Evolutionary conservation across 2,113 vertebrate genomes (phyloP), one percentile per base, ranked within the genome.

Genomic region (Trogon surrucura): DNA sequence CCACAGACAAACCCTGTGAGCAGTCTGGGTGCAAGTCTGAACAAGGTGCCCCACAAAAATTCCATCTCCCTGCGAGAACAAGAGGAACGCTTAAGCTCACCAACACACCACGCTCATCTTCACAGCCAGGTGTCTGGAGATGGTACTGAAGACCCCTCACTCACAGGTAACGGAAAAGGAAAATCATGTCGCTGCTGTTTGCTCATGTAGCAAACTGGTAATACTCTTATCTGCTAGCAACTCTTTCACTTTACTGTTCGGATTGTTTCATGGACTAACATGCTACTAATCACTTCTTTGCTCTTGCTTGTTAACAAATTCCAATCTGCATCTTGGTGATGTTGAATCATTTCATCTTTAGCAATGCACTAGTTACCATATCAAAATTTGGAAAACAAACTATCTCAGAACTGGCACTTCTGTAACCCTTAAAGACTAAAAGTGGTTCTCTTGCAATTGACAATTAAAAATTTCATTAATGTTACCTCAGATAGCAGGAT

Each of bases 161-260:
- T 98, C 90, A 97, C 98, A 98, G 98, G 98, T 98, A 98, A 98
- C 84, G 97, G 89, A 90, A 96, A 80, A 75, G 94, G 82, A 91
- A 96, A 97, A 96, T 94, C 96, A 23, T 75, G 89, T 65, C 91
- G 44, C n/a, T 98, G 98, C 97, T 98, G 98, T 89, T 90, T 44
- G 6, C 65, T 98, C 34, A 97, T 98, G 97, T 99, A 97, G 97
- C 32, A 53, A 38, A 64, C 51, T 32, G 16, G 50, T 54, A 34
- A 1, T 65, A 38, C 38, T 93, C 34, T 83, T 54, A 45, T 3
- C 41, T 32, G 5, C 58, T 77, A 89, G 78, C 58, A 93, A 30
- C n/a, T 84, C 57, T 80, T 66, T 71, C 66, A 54, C 81, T 94
- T 82, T 12, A 62, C 29, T 47, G 8, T 58, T 81, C 48, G 34